Base-by-base conservation (phyloP, 2,113 vertebrate species). In the Ploceus nigricollis region DNA sequence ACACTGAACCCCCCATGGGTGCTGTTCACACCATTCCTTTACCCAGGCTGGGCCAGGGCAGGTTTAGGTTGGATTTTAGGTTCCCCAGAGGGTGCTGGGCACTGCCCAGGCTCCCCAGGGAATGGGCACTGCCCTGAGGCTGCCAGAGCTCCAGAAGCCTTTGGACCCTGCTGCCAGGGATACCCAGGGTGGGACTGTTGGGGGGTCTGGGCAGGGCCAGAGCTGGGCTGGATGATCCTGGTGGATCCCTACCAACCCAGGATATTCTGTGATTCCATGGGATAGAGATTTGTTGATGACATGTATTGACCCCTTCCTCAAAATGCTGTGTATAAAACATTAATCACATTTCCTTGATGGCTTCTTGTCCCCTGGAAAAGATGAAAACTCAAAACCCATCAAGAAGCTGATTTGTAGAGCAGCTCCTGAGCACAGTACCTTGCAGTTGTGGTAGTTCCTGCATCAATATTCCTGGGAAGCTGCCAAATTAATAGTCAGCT, bases 11-110 rank as follows among this genome's bases (percentile, higher is more conserved):
- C 25, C 21, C 10, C 8, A 8, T 22, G 47, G 47, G 40, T 20
- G 70, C 63, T 76, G 54, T 1, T 69, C 30, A 8, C n/a, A 51
- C 28, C 61, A 19, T 35, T 40, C 70, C 61, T 47, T 76, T 9
- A 22, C 4, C 63, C 63, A 54, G 17, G 24, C 20, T 40, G 61
- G 0, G 51, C 9, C 58, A 73, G 44, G 27, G 10, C 8, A 66
- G 60, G 51, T 0, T n/a, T 1, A 10, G 53, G 45, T 0, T 30
- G 87, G 61, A 35, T 0, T 0, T 33, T 1, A 15, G 54, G 14
- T 7, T 4, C 10, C 9, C 39, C 69, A 47, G 39, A 89, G 87
- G 58, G 11, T 82, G 53, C 33, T 80, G 61, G 61, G 87, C 69
- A 68, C 69, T 89, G 53, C 13, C 39, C 69, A 58, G 76, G 51